Evolutionary conservation across 2,797 vertebrate species (phyloP).

Genomic region (Myripristis jacobus): DNA sequence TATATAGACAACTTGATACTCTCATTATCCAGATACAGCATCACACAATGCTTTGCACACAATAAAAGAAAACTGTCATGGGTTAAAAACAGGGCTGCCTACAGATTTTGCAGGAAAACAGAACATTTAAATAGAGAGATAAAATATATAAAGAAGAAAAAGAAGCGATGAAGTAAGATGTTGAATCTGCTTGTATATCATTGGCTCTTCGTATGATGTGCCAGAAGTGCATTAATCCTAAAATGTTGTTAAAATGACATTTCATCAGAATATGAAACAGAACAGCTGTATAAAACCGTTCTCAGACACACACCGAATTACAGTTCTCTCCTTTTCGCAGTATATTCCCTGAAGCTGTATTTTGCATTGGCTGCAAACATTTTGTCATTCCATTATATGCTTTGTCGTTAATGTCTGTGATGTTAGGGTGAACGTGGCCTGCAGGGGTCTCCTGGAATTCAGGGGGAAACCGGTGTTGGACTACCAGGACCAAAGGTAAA

Average conservation of each 20-base stretch:
- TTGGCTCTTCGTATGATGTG: neutral
- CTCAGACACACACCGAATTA: too few species aligned
- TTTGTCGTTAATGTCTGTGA: too few species aligned
- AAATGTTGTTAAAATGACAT: neutral
- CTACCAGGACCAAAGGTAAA: slow-evolving; percentile 90
- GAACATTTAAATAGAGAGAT: neutral
- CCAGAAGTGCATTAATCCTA: neutral
- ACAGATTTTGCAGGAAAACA: neutral
- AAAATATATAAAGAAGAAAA: neutral
- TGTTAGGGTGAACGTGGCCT: slow-evolving; percentile 90
- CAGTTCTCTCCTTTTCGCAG: too few species aligned
- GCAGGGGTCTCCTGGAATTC: slow-evolving; percentile 86
- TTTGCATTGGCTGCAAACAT: neutral
- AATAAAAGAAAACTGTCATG: too few species aligned
- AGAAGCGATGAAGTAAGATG: neutral
- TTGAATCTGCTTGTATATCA: neutral
- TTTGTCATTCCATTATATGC: neutral
- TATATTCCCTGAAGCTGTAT: too few species aligned
- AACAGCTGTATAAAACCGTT: too few species aligned
- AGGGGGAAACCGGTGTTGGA: slow-evolving; percentile 91
- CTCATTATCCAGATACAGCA: too few species aligned
- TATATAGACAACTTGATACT: too few species aligned
- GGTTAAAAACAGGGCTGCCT: too few species aligned
- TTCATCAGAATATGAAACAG: neutral
- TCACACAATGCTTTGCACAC: too few species aligned